These are phyloP conservation scores for Osmerus eperlanus DNA, from an alignment of 2,113 vertebrate species.

Conservation along the genomic window DNA sequence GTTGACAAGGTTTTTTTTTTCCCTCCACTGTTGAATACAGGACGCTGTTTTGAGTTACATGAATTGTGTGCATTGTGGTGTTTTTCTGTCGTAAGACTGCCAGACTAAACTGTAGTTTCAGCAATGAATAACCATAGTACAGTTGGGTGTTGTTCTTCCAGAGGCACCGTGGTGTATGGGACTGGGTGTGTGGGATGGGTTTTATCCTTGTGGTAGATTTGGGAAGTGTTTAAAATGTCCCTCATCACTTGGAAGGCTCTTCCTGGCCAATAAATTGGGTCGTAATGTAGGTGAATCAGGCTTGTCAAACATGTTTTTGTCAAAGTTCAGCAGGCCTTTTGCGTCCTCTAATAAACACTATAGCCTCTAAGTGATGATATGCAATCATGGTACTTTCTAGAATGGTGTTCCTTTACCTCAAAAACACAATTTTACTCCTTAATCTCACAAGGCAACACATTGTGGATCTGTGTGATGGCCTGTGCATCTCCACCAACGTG, in stretches of 20 bases:
- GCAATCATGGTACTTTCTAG: background rate
- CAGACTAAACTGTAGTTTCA: too few species aligned
- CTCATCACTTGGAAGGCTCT: background rate
- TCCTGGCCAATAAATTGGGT: background rate
- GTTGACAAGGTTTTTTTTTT: slow-evolving; percentile 42
- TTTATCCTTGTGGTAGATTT: background rate
- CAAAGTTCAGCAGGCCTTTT: background rate
- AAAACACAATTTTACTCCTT: too few species aligned
- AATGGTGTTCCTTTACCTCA: background rate
- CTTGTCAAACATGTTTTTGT: background rate
- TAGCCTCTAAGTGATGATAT: background rate
- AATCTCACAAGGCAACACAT: too few species aligned
- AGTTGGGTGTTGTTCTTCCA: background rate
- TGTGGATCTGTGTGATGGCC: too few species aligned
- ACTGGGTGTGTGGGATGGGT: background rate
- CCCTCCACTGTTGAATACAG: background rate
- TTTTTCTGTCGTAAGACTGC: too few species aligned
- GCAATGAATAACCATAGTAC: too few species aligned
- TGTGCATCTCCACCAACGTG: too few species aligned
- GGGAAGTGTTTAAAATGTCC: background rate
- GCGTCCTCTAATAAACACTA: too few species aligned
- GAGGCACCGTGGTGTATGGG: background rate
- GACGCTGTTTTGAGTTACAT: too few species aligned
- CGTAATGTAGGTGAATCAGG: background rate
- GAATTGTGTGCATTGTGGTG: too few species aligned